Base-by-base conservation (phyloP, 2,797 vertebrate species). In the Phataginus tricuspis region DNA sequence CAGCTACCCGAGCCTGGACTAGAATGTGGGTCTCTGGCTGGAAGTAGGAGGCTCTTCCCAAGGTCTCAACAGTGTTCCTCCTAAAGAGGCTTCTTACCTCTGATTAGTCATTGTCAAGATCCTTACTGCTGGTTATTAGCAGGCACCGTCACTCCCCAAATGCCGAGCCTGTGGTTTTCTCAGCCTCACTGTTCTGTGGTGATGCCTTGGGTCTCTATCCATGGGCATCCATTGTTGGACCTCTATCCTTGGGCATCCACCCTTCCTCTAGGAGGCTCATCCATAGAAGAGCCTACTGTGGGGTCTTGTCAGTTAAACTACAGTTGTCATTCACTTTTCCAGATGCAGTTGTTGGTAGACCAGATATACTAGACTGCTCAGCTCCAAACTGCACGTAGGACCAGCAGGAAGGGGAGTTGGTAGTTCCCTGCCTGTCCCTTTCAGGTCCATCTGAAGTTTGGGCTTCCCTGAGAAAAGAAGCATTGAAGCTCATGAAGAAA, bases 221-320 rank as follows among this genome's bases (percentile, higher is more conserved):
- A 45, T 45, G 45, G 45, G 10, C 45, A 45, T 45, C 45, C 11
- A 45, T 45, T 45, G 45, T 55, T 53, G 29, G 37, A 55, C 71
- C 75, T 39, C 16, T 1, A 1, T 29, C 19, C 14, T 15, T 14
- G 0, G 7, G 34, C 19, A 0, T 11, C 19, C 1, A 0, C 21
- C 27, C 45, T 69, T 75, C 11, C 7, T 69, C 37, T 4, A 4
- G 64, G 57, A 72, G n/a, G 51, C 18, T 66, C 51, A 75, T 18
- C 51, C 29, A 68, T 34, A 7, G 89, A 23, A 29, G 55, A 49
- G 16, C 19, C 18, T 1, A 9, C 51, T 59, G 10, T 51, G 23
- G 18, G 55, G 18, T 72, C 72, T 42, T 21, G 9, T 71, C 53
- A 71, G 23, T n/a, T 78, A 49, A 78, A 66, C 27, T 72, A 7